These are phyloP conservation scores for Heliopora coerulea DNA, from an alignment of 92 coral and sea anemone species.

Conservation along the genomic window DNA sequence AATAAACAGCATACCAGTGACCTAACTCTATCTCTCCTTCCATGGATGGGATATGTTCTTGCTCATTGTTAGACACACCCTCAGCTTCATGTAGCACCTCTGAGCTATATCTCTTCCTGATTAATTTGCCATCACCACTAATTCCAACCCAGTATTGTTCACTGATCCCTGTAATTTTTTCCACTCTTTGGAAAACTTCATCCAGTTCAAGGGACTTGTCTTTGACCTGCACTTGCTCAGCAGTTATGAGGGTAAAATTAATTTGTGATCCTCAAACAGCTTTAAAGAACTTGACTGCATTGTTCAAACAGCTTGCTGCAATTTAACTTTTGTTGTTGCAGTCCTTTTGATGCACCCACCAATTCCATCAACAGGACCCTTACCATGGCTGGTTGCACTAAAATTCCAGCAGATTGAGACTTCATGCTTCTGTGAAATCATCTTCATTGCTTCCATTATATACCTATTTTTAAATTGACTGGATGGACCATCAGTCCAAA, in stretches of 20 bases:
- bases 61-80: too few relatives aligned
- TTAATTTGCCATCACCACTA: constrained; percentile 28
- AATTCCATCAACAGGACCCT: constrained; percentile 1
- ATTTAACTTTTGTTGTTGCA: constrained; percentile 42
- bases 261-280: constrained; percentile 38
- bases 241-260: background rate
- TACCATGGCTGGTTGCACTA: too few relatives aligned
- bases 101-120: constrained; percentile 15
- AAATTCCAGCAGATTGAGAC: too few relatives aligned
- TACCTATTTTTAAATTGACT: constrained; percentile 52
- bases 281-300: constrained; percentile 38
- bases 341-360: constrained; percentile 41
- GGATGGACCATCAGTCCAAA: constrained; percentile 52
- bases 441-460: constrained; percentile 45
- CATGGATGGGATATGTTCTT: too few relatives aligned
- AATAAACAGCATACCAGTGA: too few relatives aligned
- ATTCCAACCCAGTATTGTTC: constrained; percentile 18
- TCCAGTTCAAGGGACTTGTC: constrained; percentile 32
- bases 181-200: constrained; percentile 43
- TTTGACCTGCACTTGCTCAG: background rate
- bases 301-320: too few relatives aligned
- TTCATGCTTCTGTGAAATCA: constrained; percentile 34
- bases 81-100: too few relatives aligned
- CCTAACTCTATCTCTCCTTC: too few relatives aligned
- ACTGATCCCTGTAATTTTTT: background rate